phyloP scores from a whole-genome alignment of 2,113 vertebrate species.

The Gavialis gangeticus region DNA sequence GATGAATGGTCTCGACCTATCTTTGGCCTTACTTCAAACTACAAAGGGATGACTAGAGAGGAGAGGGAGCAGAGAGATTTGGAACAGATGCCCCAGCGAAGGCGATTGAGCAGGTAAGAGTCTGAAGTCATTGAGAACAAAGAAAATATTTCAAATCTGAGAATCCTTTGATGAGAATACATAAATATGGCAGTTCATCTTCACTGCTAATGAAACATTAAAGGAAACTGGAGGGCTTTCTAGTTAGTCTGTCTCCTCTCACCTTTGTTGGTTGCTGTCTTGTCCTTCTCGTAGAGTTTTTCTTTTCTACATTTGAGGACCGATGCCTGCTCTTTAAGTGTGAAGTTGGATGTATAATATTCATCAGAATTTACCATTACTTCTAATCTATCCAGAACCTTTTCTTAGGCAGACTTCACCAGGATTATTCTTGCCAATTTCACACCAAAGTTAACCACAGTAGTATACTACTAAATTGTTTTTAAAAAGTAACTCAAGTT shows the following conservation, averaged over 20 bases:
- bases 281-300: neutral
- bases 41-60: slow-evolving; percentile 98
- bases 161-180: too few relatives aligned
- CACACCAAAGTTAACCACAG: neutral
- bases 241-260: neutral
- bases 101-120: slow-evolving; percentile 90
- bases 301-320: neutral
- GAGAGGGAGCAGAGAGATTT: slow-evolving; percentile 96
- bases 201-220: neutral
- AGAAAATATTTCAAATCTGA: neutral
- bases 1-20: slow-evolving; percentile 99
- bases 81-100: slow-evolving; percentile 96
- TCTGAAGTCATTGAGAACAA: neutral
- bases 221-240: neutral
- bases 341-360: neutral
- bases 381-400: neutral
- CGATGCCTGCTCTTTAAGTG: neutral
- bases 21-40: slow-evolving; percentile 97
- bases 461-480: neutral
- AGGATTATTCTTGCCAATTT: neutral
- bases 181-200: neutral
- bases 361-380: neutral
- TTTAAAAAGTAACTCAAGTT: neutral
- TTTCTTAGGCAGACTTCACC: neutral
- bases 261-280: neutral